These are phyloP conservation scores for Conomelus anceps DNA, from an alignment of 2,888 invertebrate genomes.

Conservation along the genomic window DNA sequence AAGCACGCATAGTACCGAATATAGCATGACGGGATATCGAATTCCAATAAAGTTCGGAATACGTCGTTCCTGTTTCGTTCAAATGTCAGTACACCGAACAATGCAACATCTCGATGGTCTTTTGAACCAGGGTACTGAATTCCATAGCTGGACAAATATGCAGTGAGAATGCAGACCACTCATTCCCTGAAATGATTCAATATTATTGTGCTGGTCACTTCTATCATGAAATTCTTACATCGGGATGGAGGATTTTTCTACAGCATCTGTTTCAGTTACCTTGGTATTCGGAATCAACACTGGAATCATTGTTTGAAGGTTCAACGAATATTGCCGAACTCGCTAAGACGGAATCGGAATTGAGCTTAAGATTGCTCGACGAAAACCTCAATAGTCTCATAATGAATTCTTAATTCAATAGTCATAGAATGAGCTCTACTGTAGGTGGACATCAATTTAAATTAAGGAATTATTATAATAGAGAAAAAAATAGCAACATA, in stretches of 20 bases:
- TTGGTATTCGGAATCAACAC: too few relatives aligned
- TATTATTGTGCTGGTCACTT: neutral
- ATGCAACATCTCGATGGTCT: neutral
- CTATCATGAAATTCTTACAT: neutral
- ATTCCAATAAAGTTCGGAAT: neutral
- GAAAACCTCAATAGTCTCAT: too few relatives aligned
- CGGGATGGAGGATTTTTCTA: neutral
- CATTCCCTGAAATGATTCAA: neutral
- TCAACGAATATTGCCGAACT: too few relatives aligned
- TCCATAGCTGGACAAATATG: neutral
- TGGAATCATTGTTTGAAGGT: too few relatives aligned
- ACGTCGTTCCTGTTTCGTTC: neutral
- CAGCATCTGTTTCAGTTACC: neutral
- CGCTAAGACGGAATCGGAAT: too few relatives aligned
- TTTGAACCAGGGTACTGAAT: neutral
- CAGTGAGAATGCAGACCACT: neutral
- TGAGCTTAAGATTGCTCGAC: too few relatives aligned
- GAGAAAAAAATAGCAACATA: too few relatives aligned
- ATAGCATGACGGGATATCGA: neutral
- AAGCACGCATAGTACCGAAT: too few relatives aligned
- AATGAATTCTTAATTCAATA: too few relatives aligned
- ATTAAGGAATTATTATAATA: too few relatives aligned
- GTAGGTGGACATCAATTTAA: too few relatives aligned
- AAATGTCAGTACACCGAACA: neutral
- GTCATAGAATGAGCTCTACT: too few relatives aligned